Conservation (phyloP, 2,888 invertebrate genomes). For the Galerucella pusilla region DNA sequence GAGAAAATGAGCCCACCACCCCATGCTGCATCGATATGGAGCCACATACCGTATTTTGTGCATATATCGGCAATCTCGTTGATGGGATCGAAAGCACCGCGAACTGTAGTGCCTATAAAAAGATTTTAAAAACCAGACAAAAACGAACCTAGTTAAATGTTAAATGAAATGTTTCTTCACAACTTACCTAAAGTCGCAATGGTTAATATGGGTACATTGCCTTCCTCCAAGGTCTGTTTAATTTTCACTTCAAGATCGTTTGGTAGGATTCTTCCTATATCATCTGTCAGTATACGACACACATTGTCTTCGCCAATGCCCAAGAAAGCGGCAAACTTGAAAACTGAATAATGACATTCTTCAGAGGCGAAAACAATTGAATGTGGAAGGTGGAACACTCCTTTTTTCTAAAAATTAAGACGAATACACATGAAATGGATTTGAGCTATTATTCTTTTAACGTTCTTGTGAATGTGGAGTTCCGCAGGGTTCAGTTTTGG, state of each 20-base stretch:
- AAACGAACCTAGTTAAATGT: not conserved
- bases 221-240: slow-evolving; percentile 55
- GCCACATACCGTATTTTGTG: slow-evolving; percentile 92
- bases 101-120: slow-evolving; percentile 83
- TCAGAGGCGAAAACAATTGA: slow-evolving; percentile 69
- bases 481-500: no score
- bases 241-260: slow-evolving; percentile 61
- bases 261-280: slow-evolving; percentile 63
- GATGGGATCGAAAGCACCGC: slow-evolving; percentile 97
- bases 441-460: no score
- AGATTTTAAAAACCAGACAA: not conserved
- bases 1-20: slow-evolving; percentile 72
- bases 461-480: no score
- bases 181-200: slow-evolving; percentile 64
- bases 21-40: slow-evolving; percentile 80
- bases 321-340: slow-evolving; percentile 69
- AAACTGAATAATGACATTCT: slow-evolving; percentile 73
- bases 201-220: slow-evolving; percentile 65
- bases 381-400: slow-evolving; percentile 61
- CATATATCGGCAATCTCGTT: slow-evolving; percentile 94
- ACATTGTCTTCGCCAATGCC: slow-evolving; percentile 72
- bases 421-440: not conserved
- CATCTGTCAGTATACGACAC: slow-evolving; percentile 64
- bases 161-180: not conserved
- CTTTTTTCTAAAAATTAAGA: slow-evolving; percentile 58